Evolutionary conservation across 2,797 vertebrate genomes (phyloP).

Genomic region (Sebastes goodei): DNA sequence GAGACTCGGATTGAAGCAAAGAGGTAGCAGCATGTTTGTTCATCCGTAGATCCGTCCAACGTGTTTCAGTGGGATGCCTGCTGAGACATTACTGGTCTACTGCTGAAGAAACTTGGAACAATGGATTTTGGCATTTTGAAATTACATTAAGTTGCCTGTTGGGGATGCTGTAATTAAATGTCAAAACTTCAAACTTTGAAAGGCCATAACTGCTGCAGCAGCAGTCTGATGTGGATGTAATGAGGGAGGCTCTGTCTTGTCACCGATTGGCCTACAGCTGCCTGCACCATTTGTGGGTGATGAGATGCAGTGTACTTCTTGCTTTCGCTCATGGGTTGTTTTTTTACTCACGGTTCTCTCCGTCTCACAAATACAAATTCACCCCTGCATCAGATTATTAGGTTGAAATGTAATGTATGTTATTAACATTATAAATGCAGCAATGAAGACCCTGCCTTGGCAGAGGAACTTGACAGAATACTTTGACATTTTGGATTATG

Average conservation of each 20-base stretch:
- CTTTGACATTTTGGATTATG: no score
- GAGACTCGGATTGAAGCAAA: background rate
- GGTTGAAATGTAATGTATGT: no score
- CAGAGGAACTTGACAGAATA: no score
- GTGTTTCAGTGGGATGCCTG: background rate
- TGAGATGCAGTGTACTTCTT: background rate
- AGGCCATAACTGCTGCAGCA: conserved; percentile 43
- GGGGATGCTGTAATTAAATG: conserved; percentile 52
- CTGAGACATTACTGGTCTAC: background rate
- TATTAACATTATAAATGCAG: no score
- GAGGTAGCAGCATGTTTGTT: background rate
- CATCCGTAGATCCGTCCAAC: background rate
- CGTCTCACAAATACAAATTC: background rate
- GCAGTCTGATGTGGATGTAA: conserved; percentile 32
- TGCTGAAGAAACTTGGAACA: background rate
- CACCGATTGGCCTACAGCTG: conserved; percentile 2
- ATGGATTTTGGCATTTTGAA: conserved; percentile 21
- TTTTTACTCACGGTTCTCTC: background rate
- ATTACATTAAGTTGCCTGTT: conserved; percentile 22
- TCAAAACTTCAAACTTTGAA: conserved; percentile 40
- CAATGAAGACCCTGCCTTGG: no score
- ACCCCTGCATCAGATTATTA: no score
- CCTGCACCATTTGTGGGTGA: conserved; percentile 16
- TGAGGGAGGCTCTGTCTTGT: conserved; percentile 23
- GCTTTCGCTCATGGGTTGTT: background rate